These are phyloP conservation scores for Zeus faber DNA, from an alignment of 2,113 vertebrate genomes.

Conservation along the genomic window DNA sequence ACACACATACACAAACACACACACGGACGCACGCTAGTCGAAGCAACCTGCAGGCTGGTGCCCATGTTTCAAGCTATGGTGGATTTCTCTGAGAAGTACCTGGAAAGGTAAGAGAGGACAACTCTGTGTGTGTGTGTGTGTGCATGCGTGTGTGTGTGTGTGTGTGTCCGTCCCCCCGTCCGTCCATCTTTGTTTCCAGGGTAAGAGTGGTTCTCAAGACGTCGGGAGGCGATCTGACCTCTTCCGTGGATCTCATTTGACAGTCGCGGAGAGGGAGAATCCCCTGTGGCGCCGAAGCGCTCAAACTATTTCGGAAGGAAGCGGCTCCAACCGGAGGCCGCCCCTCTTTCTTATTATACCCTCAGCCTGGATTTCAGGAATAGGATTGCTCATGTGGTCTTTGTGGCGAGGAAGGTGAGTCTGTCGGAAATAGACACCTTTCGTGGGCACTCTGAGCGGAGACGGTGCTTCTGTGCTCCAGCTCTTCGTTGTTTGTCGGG, in stretches of 20 bases:
- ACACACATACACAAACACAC: slow-evolving; percentile 17
- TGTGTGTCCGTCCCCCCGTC: slow-evolving; percentile 12
- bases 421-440: slow-evolving; percentile 50
- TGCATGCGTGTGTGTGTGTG: background rate
- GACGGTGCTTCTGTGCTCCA: slow-evolving; percentile 21
- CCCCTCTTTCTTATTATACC: slow-evolving; percentile 59
- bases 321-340: slow-evolving; percentile 49
- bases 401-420: slow-evolving; percentile 53
- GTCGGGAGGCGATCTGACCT: slow-evolving; percentile 46
- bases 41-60: slow-evolving; percentile 33
- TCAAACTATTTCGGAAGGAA: slow-evolving; percentile 55
- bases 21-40: slow-evolving; percentile 21
- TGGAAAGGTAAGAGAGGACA: slow-evolving; percentile 82
- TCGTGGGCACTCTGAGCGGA: slow-evolving; percentile 40
- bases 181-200: background rate
- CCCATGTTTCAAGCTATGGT: slow-evolving; percentile 78
- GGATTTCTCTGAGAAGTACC: slow-evolving; percentile 85
- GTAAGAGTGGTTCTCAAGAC: slow-evolving; percentile 21
- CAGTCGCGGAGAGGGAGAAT: slow-evolving; percentile 50
- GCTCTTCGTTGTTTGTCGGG: too few relatives aligned
- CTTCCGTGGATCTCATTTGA: slow-evolving; percentile 56
- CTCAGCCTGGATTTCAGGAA: slow-evolving; percentile 68
- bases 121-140: slow-evolving; percentile 4
- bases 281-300: slow-evolving; percentile 36
- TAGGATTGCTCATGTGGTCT: slow-evolving; percentile 58